Evolutionary conservation across 2,113 vertebrate genomes (phyloP).

Genomic region (Sceloporus tristichus): DNA sequence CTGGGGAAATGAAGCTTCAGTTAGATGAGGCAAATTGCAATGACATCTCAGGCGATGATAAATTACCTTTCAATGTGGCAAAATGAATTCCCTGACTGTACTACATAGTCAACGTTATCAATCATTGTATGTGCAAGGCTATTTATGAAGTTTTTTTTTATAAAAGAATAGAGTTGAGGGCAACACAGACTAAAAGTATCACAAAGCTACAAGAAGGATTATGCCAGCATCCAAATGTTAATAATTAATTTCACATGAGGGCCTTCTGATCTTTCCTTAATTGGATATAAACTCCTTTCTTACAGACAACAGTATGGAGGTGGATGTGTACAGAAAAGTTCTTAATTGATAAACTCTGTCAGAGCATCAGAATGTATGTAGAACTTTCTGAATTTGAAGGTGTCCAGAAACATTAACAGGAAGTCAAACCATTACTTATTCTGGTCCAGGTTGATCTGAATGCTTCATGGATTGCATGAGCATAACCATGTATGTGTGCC

Average conservation of each 20-base stretch:
- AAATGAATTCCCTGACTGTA: conserved; percentile 25
- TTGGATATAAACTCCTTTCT: background rate
- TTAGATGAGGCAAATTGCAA: conserved; percentile 21
- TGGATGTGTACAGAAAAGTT: background rate
- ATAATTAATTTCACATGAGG: conserved; percentile 20
- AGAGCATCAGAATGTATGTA: background rate
- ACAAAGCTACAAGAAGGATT: background rate
- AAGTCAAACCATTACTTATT: background rate
- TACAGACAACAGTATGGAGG: background rate
- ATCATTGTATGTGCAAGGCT: conserved; percentile 2
- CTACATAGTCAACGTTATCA: conserved; percentile 18
- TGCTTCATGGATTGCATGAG: background rate
- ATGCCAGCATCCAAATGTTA: background rate
- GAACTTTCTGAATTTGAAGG: background rate
- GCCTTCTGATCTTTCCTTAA: background rate
- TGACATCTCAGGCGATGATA: conserved; percentile 29
- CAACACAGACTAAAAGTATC: background rate
- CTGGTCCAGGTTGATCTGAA: background rate
- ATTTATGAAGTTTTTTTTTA: conserved; percentile 14
- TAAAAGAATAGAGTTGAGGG: background rate
- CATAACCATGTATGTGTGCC: background rate
- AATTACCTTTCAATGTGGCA: conserved; percentile 39
- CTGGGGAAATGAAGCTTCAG: background rate
- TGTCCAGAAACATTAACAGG: background rate
- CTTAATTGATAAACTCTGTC: background rate